Evolutionary conservation across 1,140 invertebrate species (phyloP).

Genomic region (Dermatophagoides farinae): DNA sequence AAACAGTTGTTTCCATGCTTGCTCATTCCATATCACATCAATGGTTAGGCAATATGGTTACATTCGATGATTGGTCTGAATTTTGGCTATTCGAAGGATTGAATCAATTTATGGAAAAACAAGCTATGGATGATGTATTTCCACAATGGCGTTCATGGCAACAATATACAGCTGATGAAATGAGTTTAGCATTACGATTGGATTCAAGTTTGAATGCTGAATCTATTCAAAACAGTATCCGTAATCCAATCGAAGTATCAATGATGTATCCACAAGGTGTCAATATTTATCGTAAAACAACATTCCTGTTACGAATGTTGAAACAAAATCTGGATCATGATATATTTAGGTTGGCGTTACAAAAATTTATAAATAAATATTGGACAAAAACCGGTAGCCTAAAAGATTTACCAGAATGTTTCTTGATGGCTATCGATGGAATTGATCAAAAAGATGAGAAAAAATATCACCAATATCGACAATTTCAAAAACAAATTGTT

Average conservation of each 20-base stretch:
- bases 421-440: slow-evolving; percentile 28
- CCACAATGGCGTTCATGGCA: slow-evolving; percentile 50
- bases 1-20: slow-evolving; percentile 43
- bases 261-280: slow-evolving; percentile 43
- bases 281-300: slow-evolving; percentile 21
- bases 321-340: slow-evolving; percentile 15
- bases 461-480: slow-evolving; percentile 43
- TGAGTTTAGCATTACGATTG: slow-evolving; percentile 23
- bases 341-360: neutral
- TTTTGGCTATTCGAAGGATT: slow-evolving; percentile 82
- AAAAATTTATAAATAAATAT: slow-evolving; percentile 61
- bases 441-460: slow-evolving; percentile 72
- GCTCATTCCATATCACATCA: slow-evolving; percentile 58
- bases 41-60: slow-evolving; percentile 58
- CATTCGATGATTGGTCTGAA: slow-evolving; percentile 61
- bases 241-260: slow-evolving; percentile 68
- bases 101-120: slow-evolving; percentile 43
- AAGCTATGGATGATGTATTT: slow-evolving; percentile 24
- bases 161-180: slow-evolving; percentile 2
- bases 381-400: slow-evolving; percentile 79
- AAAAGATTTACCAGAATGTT: slow-evolving; percentile 61
- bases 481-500: neutral
- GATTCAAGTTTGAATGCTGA: slow-evolving; percentile 65
- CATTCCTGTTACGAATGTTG: slow-evolving; percentile 26
- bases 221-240: slow-evolving; percentile 60